These are phyloP conservation scores for Calameuta pallipes DNA, from an alignment of 2,888 invertebrate genomes.

Conservation along the genomic window DNA sequence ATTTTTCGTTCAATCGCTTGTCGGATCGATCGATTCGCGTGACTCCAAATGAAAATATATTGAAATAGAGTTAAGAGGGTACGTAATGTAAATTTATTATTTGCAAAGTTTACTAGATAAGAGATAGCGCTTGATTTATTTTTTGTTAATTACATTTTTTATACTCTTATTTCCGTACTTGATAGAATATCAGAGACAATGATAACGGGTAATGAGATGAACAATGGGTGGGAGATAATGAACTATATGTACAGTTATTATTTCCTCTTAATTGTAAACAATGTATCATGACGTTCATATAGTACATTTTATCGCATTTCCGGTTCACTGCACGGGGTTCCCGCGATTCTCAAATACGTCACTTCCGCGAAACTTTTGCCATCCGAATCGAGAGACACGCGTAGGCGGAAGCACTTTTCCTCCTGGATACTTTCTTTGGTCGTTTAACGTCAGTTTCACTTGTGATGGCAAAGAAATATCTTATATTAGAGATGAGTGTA, in stretches of 20 bases:
- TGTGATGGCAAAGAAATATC: neutral
- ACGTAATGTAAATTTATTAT: neutral
- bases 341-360: neutral
- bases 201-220: neutral
- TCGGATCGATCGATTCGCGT: constrained; percentile 6
- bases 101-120: neutral
- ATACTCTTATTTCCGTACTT: neutral
- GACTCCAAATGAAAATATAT: neutral
- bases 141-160: neutral
- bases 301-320: neutral
- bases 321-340: neutral
- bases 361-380: neutral
- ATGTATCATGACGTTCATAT: neutral
- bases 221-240: neutral
- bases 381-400: neutral
- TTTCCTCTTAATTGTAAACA: neutral
- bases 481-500: neutral
- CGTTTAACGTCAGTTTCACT: neutral
- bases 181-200: neutral
- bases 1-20: constrained; percentile 12
- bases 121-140: neutral
- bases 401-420: neutral
- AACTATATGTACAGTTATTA: neutral
- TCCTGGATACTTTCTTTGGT: neutral
- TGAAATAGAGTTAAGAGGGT: neutral